Base-by-base conservation (phyloP, 92 coral and sea anemone genomes). In the Scolanthus callimorphus region DNA sequence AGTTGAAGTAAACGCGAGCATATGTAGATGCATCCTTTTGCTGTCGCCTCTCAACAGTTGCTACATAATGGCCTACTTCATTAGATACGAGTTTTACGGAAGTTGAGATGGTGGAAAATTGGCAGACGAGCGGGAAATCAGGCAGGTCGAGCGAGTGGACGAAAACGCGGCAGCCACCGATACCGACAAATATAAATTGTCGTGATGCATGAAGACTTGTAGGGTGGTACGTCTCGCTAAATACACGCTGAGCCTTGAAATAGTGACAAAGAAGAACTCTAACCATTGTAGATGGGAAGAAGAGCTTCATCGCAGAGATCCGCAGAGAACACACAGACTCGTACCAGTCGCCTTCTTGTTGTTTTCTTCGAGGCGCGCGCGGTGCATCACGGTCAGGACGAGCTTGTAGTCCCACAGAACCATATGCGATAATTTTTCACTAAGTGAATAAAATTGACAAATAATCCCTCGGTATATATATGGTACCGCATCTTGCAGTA, bases 1-100 rank as follows among this genome's bases (percentile, higher is more conserved):
- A 94, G 72, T 89, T 94, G 64, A 84, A 94, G 65, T 94, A 94
- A 20, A 90, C 96, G 17, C 99, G 71, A 3, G 94, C 86, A 60
- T 58, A 79, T 20, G 80, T 70, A 12, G 62, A 65, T 17, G 81
- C 73, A 27, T 63, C 60, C 48, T 73, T 51, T 34, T 68, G 74
- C 22, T 61, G 65, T 50, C 85, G 76, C 37, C 76, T 66, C 27
- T 94, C 99, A 30, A 78, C 60, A 0, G 96, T 88, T 20, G 89
- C 74, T 12, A 94, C 65, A 41, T 82, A 88, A 77, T 85, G 74
- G 17, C 89, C 96, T 31, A 37, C 64, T 44, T 89, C 85, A 49
- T 84, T 94, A 64, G 81, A 94, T 34, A 89, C 71, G 29, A 94
- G 66, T 41, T 78, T 82, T 19, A 81, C 70, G 13, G 96, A 88